Conservation (phyloP, 2,113 vertebrate species). For the Indicator indicator region DNA sequence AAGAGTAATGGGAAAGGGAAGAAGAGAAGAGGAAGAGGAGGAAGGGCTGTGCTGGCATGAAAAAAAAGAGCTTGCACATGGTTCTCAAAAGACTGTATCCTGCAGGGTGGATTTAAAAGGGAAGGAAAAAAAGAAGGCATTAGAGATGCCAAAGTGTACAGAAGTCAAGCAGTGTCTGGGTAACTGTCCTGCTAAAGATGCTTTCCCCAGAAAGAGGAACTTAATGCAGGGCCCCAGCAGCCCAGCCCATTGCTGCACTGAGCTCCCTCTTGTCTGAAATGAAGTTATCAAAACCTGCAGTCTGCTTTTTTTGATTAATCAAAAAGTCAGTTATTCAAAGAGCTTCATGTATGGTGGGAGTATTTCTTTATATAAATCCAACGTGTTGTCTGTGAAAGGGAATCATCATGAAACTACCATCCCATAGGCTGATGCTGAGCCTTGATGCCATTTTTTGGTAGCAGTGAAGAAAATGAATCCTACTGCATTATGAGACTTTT, state of each 20-base stretch:
- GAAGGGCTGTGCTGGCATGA: not conserved
- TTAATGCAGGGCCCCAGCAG: not conserved
- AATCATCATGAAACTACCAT: not conserved
- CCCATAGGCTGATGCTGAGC: not conserved
- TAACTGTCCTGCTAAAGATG: not conserved
- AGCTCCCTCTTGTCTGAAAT: not conserved
- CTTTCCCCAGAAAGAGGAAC: not conserved
- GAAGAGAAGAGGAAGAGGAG: not conserved
- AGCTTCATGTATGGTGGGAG: not conserved
- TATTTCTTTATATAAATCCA: not conserved
- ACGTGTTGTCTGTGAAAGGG: not conserved
- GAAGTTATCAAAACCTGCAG: not conserved
- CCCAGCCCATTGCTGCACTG: not conserved
- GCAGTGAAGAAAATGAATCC: not conserved
- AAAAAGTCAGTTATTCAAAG: not conserved
- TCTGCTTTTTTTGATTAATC: not conserved
- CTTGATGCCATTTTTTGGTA: not conserved
- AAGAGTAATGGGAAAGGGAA: not conserved
- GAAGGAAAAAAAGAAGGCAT: rapidly evolving
- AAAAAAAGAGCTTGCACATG: not conserved
- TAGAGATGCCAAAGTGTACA: not conserved
- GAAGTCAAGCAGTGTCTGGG: not conserved
- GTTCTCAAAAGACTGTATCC: not conserved
- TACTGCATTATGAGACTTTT: not conserved
- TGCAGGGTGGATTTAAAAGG: not conserved